Evolutionary conservation across 2,888 invertebrate species (phyloP).

Genomic region (Cyclophora punctaria): DNA sequence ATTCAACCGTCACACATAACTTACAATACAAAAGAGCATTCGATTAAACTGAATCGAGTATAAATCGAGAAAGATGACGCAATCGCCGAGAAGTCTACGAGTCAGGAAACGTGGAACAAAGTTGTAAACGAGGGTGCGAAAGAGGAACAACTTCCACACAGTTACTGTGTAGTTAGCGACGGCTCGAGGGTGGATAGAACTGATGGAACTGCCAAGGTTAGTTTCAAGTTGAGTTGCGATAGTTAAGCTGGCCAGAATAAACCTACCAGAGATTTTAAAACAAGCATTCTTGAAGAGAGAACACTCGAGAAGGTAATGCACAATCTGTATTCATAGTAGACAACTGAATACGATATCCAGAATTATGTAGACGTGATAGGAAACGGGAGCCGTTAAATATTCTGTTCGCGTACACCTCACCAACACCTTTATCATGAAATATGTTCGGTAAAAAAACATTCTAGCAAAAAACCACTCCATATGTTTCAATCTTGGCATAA

Average conservation of each 20-base stretch:
- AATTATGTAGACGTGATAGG: conserved; percentile 18
- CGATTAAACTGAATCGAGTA: background rate
- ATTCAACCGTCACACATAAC: no score
- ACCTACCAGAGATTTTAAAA: background rate
- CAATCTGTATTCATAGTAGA: background rate
- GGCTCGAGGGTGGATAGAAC: background rate
- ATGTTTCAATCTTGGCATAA: conserved; percentile 6
- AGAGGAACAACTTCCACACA: background rate
- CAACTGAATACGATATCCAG: background rate
- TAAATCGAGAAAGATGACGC: background rate
- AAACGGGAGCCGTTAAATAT: conserved; percentile 25
- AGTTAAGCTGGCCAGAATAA: background rate
- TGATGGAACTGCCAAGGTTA: conserved; percentile 2
- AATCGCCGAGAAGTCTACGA: background rate
- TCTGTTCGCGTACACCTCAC: conserved; percentile 26
- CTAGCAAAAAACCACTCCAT: conserved; percentile 2
- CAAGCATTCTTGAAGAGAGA: conserved; percentile 1
- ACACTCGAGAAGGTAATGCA: background rate
- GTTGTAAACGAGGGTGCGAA: background rate
- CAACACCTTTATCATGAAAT: conserved; percentile 35
- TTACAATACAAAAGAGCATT: no score
- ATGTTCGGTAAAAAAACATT: conserved; percentile 20
- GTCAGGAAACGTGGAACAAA: conserved; percentile 1
- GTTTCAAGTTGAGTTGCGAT: conserved; percentile 1
- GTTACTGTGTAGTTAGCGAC: background rate